Conservation (phyloP, 2,888 invertebrate species). For the Drosophila algonquin region DNA sequence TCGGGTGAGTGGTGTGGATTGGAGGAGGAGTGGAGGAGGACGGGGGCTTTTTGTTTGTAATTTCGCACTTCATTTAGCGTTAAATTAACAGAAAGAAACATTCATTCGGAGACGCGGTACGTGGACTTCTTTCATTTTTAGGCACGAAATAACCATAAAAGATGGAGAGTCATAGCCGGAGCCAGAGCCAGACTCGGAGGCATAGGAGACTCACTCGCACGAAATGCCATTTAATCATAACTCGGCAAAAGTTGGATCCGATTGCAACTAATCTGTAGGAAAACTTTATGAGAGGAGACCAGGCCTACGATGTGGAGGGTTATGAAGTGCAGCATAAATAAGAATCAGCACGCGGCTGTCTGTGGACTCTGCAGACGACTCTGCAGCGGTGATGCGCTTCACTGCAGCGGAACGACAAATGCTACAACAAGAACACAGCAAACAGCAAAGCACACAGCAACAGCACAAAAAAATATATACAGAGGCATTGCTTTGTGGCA, state of each 20-base stretch:
- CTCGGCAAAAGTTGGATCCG: conserved; percentile 60
- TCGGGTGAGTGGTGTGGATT: conserved; percentile 5
- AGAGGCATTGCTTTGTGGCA: conserved; percentile 41
- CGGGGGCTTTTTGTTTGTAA: conserved; percentile 52
- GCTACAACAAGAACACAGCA: conserved; percentile 24
- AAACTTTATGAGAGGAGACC: not conserved
- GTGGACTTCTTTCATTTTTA: conserved; percentile 46
- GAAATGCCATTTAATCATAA: conserved; percentile 73
- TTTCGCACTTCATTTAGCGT: conserved; percentile 79
- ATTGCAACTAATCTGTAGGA: conserved; percentile 33
- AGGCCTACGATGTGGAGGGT: not conserved
- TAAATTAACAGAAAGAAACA: conserved; percentile 67
- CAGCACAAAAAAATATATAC: conserved; percentile 20
- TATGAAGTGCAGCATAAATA: conserved; percentile 54
- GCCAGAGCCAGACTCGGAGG: not conserved
- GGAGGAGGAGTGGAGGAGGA: conserved; percentile 5
- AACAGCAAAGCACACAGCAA: not conserved
- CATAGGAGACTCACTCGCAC: conserved; percentile 48
- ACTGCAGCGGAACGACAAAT: conserved; percentile 66
- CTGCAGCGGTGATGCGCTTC: conserved; percentile 72
- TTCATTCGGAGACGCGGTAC: conserved; percentile 21
- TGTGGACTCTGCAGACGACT: conserved; percentile 17
- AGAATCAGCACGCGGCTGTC: conserved; percentile 60
- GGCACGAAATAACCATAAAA: conserved; percentile 68
- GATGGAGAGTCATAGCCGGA: not conserved